phyloP scores from a whole-genome alignment of 2,797 vertebrate species.

The Lithobates sylvaticus region DNA sequence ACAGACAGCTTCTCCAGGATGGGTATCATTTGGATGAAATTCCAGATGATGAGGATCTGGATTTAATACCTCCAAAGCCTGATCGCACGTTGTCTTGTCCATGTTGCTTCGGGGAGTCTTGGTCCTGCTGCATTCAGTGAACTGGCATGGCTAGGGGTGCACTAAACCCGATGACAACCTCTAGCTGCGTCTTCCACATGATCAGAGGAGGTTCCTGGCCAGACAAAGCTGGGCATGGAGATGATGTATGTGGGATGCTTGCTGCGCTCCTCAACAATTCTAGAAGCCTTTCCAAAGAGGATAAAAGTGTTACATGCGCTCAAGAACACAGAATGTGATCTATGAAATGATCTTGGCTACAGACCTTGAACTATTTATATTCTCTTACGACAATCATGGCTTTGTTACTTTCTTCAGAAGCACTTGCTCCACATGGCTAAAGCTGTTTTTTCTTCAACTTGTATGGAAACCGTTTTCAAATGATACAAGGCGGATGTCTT shows the following conservation, averaged over 20 bases:
- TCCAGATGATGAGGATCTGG: constrained; percentile 95
- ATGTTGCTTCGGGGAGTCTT: constrained; percentile 83
- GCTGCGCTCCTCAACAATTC: not conserved
- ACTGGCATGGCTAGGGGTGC: constrained; percentile 30
- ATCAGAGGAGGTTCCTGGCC: constrained; percentile 2
- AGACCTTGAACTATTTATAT: not conserved
- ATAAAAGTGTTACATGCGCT: not conserved
- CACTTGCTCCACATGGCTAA: not conserved
- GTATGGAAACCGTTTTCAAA: not conserved
- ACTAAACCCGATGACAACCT: not conserved
- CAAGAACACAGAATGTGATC: not conserved
- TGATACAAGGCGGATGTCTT: not conserved
- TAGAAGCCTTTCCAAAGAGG: not conserved
- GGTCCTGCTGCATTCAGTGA: constrained; percentile 86
- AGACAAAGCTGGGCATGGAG: not conserved
- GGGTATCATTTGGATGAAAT: constrained; percentile 96
- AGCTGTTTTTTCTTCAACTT: not conserved
- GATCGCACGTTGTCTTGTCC: constrained; percentile 79
- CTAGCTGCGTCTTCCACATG: not conserved
- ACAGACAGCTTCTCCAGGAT: constrained; percentile 90
- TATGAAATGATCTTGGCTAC: not conserved
- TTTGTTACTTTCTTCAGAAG: not conserved
- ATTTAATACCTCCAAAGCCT: constrained; percentile 95
- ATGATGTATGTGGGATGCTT: not conserved
- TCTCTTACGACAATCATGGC: constrained; percentile 10